Percentiles rank a stretch among this genome's conserved stretches.
phyloP scores from a whole-genome alignment of 2,797 vertebrate species.

The Dipus sagitta region DNA sequence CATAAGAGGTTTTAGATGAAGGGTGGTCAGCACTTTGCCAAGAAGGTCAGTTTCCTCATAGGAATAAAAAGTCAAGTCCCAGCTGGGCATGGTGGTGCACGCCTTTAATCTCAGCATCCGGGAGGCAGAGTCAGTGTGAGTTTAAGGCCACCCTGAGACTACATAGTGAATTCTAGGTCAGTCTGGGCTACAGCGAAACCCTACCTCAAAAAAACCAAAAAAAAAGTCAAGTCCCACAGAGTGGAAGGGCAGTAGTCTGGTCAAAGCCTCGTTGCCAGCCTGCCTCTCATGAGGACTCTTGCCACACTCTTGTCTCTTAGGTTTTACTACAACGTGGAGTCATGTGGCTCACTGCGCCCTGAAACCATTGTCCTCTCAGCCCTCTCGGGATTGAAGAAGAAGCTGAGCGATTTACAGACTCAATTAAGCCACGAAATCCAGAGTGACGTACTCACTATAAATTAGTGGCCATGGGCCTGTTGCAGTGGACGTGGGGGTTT shows the following conservation, averaged over 20 bases:
- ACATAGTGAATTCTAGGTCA: no score
- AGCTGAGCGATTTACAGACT: slow-evolving; percentile 97
- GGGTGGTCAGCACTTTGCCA: not conserved
- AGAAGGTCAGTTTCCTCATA: not conserved
- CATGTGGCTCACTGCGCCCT: slow-evolving; percentile 96
- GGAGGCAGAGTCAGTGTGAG: no score
- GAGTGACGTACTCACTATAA: slow-evolving; percentile 98
- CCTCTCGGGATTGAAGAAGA: slow-evolving; percentile 96
- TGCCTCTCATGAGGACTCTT: not conserved
- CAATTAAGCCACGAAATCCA: slow-evolving; percentile 99
- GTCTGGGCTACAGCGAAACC: no score
- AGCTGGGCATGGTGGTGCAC: no score
- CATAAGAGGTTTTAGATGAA: not conserved
- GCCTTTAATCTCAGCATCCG: no score
- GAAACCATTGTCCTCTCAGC: slow-evolving; percentile 98
- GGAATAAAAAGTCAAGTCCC: not conserved
- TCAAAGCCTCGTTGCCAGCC: fast-evolving
- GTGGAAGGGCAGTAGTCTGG: not conserved
- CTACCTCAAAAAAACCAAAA: no score
- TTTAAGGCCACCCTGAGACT: no score
- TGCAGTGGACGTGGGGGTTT: not conserved
- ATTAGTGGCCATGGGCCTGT: slow-evolving; percentile 86
- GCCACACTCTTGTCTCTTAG: slow-evolving; percentile 83
- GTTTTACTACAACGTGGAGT: slow-evolving; percentile 99
- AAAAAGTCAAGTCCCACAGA: not conserved